Conservation (phyloP, 2,797 vertebrate species). For the Malurus leucopterus region DNA sequence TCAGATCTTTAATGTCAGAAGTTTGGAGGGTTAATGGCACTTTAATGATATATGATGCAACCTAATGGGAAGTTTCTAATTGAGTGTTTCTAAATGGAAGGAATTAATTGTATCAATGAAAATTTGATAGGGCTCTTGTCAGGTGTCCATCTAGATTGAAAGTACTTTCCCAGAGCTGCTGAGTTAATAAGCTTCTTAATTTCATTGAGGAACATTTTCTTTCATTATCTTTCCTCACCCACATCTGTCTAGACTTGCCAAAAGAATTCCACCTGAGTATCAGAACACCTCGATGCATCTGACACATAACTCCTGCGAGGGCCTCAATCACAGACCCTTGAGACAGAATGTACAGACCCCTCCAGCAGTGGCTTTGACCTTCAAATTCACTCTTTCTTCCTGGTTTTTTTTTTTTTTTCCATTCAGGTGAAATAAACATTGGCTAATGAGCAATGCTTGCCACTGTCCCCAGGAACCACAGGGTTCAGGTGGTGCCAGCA, state of each 20-base stretch:
- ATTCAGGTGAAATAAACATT: background rate
- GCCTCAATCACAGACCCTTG: fast-evolving
- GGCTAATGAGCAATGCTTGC: background rate
- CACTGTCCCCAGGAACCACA: fast-evolving
- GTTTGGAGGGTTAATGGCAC: constrained; percentile 27
- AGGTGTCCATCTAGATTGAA: constrained; percentile 36
- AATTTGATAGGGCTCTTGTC: constrained; percentile 48
- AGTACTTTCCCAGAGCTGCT: constrained; percentile 1
- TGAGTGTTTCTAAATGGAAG: constrained; percentile 35
- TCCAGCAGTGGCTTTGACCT: background rate
- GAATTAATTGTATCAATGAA: constrained; percentile 54
- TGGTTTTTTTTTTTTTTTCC: background rate
- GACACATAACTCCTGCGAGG: background rate
- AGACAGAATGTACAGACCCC: background rate
- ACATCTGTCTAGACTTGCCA: background rate
- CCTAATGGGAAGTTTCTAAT: constrained; percentile 49
- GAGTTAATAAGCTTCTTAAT: constrained; percentile 44
- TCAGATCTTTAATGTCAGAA: background rate
- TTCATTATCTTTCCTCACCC: constrained; percentile 28
- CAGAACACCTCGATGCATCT: background rate
- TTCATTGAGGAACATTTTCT: constrained; percentile 22
- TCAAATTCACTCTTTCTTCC: background rate
- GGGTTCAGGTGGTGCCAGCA: fast-evolving
- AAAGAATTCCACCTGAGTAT: background rate
- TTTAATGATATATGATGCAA: constrained; percentile 12